Evolutionary conservation across 2,797 vertebrate genomes (phyloP), one percentile per base, ranked within the genome.

Genomic region (Psittacula echo): DNA sequence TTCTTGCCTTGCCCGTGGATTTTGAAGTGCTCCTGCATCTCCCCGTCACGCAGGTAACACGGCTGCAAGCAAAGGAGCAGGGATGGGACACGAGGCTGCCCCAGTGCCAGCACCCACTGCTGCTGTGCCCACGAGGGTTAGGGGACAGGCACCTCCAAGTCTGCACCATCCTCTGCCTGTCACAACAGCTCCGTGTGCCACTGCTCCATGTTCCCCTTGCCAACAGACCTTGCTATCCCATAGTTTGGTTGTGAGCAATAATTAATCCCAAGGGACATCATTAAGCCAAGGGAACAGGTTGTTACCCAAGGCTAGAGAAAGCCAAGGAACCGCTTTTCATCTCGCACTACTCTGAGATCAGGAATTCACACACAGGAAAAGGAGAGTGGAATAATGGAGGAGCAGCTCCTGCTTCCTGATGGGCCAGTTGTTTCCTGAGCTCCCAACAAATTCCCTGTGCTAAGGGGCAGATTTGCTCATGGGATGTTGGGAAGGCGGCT

Each of bases 1-100:
- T 99, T 99, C 98, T 99, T 99, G 51, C 99, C 99, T 70, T 99
- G 98, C 9, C 99, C 99, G 0, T 99, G 99, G 95, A 99, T 98
- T 97, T 98, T 99, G 96, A 99, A 99, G 95, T 99, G 99, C 30
- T 99, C 99, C 94, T 99, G 99, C 97, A 99, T 97, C 96, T 99
- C 99, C 99, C 99, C 99, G 92, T 99, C 99, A 34, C 98, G 98
- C 80, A 99, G 97, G 91, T 99, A 98, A 84, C 99, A 99, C 0
- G 99, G 99, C 99, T 99, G 66, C 21, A 82, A 77, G 5, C 29
- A 60, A 14, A 85, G 42, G 70, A 39, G 56, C 2, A 5, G 3
- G 7, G 13, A 30, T 0, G 5, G 71, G 42, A 66, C 24, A 50
- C 2, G 0, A 1, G 24, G 50, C 54, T 1, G 27, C 5, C 17